Evolutionary conservation across 2,888 invertebrate species (phyloP), one percentile per base, ranked within the genome.

Genomic region (Stenotaenia linearis): DNA sequence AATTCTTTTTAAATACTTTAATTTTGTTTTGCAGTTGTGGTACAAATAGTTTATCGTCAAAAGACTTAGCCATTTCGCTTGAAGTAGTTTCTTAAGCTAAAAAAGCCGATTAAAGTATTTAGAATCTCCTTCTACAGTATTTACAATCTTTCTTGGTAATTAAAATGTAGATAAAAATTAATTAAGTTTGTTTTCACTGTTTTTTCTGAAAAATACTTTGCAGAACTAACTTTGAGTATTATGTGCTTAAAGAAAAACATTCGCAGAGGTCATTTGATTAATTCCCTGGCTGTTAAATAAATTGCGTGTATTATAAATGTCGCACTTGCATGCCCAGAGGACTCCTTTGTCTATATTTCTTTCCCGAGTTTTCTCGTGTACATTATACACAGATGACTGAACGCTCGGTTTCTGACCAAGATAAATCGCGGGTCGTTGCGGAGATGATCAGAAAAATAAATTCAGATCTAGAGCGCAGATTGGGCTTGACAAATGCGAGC

Each of bases 331-430:
- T 69, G 69, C 69, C 69, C 69, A 10, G 25, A 28, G n/a, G 69
- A 6, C 25, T 69, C 12, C 21, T 56, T 12, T 45, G 45, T 18
- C 18, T 45, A 45, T 45, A 28, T 69, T 28, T 69, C 69, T 69
- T 28, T 69, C 25, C 25, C 25, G 7, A 1, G 15, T 15, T 69
- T 69, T 28, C 25, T 69, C 69, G n/a, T 69, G 69, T 69, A 69
- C 69, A 69, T 25, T 69, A 28, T 69, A 69, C 69, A 69, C 69
- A 69, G 69, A 69, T 28, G 69, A 69, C 69, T 69, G 69, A 69
- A 12, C 69, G 25, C 69, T 69, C 69, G 69, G 25, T 28, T 69
- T 69, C 28, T 69, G 69, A 69, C 69, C 69, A 69, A 69, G 69
- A 69, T 69, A 69, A 69, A 69, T 69, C 25, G n/a, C 23, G 69